Evolutionary conservation across 1,140 invertebrate genomes (phyloP).

Genomic region (Nephotettix cincticeps): DNA sequence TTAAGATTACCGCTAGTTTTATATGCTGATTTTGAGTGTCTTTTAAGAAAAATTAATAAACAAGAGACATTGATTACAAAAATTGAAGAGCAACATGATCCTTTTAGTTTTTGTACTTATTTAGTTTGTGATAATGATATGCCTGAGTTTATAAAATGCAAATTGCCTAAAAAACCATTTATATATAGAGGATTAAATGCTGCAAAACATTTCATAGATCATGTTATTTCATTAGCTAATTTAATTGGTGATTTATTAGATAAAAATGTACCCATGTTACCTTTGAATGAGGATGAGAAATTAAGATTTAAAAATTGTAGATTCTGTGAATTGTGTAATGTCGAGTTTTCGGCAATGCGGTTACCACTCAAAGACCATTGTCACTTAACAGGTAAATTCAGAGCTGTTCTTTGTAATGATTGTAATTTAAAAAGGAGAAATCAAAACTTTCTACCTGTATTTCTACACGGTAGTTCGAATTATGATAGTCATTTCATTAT

Average conservation of each 20-base stretch:
- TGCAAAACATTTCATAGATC: neutral
- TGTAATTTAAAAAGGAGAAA: conserved; percentile 1
- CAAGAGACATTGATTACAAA: neutral
- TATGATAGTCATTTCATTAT: conserved; percentile 2
- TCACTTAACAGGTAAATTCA: conserved; percentile 5
- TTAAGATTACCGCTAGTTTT: neutral
- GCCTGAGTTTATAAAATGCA: neutral
- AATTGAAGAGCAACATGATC: neutral
- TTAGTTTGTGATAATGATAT: neutral
- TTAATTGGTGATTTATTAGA: neutral
- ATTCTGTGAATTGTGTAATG: conserved; percentile 2
- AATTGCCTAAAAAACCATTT: neutral
- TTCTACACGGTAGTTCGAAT: neutral
- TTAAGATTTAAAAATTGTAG: neutral
- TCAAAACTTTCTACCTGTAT: neutral
- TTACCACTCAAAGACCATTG: neutral
- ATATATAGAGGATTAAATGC: neutral
- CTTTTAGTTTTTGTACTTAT: neutral
- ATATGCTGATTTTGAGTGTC: conserved; percentile 16
- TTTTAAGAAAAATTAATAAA: neutral
- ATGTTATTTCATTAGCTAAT: neutral
- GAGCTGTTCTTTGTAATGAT: neutral
- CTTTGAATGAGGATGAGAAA: neutral
- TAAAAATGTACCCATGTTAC: neutral
- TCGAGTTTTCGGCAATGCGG: neutral